phyloP scores from a whole-genome alignment of 2,797 vertebrate genomes.

The Vultur gryphus region DNA sequence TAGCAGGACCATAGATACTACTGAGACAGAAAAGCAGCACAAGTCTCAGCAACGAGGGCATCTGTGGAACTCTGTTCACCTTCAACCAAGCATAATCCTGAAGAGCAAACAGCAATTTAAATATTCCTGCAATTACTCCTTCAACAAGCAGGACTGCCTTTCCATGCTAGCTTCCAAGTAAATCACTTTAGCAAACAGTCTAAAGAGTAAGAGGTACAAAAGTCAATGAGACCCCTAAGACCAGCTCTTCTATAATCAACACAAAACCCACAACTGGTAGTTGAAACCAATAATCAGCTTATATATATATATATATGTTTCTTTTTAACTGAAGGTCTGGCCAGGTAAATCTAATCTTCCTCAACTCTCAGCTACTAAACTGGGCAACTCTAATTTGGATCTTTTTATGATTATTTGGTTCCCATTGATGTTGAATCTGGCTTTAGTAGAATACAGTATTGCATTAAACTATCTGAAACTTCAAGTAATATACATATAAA shows the following conservation, averaged over 20 bases:
- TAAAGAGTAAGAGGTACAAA: neutral
- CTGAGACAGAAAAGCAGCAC: neutral
- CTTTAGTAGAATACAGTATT: neutral
- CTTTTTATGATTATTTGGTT: neutral
- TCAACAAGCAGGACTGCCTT: neutral
- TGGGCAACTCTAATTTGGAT: neutral
- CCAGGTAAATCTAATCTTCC: neutral
- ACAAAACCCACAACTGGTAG: neutral
- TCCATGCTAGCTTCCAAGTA: neutral
- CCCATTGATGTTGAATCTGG: accelerated
- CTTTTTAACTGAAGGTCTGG: neutral
- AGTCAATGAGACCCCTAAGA: accelerated
- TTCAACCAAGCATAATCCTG: neutral
- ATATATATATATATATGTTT: too few species aligned
- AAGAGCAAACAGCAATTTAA: neutral
- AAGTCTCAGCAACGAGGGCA: accelerated
- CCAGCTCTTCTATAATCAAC: neutral
- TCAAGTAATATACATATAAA: accelerated
- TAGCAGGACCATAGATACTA: neutral
- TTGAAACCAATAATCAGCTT: neutral
- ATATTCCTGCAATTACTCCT: neutral
- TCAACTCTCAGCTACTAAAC: neutral
- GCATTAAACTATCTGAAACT: neutral
- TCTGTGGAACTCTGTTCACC: neutral
- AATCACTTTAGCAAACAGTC: neutral